These are phyloP conservation scores for Paracanthobrama guichenoti DNA, from an alignment of 2,113 vertebrate species.

Conservation along the genomic window DNA sequence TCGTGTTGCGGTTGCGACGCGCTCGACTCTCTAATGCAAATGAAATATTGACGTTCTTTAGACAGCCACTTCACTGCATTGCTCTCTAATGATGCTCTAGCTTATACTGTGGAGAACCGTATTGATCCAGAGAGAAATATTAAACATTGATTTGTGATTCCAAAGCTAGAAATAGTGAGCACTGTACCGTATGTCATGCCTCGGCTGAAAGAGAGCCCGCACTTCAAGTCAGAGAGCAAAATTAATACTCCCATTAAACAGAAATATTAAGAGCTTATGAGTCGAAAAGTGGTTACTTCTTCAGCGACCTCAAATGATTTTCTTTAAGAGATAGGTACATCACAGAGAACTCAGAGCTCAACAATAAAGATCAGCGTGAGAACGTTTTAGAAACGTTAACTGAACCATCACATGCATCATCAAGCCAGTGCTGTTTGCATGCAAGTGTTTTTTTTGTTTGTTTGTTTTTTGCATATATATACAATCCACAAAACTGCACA, in stretches of 20 bases:
- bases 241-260: not conserved
- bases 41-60: constrained; percentile 26
- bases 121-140: constrained; percentile 17
- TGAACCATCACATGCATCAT: no score
- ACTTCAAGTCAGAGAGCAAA: not conserved
- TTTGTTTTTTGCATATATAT: no score
- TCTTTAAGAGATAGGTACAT: not conserved
- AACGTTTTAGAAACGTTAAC: not conserved
- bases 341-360: not conserved
- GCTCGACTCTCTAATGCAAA: constrained; percentile 6
- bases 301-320: not conserved
- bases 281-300: not conserved
- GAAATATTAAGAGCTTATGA: constrained; percentile 10
- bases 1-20: not conserved
- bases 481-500: no score
- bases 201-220: not conserved
- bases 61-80: constrained; percentile 1
- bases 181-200: not conserved
- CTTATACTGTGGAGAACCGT: constrained; percentile 1
- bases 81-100: constrained; percentile 8
- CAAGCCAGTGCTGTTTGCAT: no score
- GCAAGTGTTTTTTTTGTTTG: no score
- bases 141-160: constrained; percentile 28
- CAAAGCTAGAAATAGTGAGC: constrained; percentile 12
- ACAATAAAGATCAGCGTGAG: not conserved